Conservation (phyloP, 2,797 vertebrate genomes). For the Hephaestus fuliginosus region DNA sequence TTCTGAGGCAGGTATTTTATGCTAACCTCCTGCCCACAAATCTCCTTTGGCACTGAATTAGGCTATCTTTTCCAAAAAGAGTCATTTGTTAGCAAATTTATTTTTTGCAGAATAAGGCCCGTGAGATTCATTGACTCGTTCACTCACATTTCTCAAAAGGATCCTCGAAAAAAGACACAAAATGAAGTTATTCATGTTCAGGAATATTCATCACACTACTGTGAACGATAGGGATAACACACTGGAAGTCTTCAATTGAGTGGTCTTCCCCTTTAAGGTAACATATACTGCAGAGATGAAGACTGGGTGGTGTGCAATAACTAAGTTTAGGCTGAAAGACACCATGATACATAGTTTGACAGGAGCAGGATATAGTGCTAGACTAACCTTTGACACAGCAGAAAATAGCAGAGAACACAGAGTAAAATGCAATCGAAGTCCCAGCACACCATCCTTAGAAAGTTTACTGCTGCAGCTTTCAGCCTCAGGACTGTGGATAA, state of each 20-base stretch:
- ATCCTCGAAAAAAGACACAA: not conserved
- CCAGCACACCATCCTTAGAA: slow-evolving; percentile 36
- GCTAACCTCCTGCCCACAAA: not conserved
- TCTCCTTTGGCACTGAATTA: slow-evolving; percentile 2
- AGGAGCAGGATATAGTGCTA: slow-evolving; percentile 1
- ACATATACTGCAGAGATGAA: slow-evolving; percentile 1
- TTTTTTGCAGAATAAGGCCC: slow-evolving; percentile 3
- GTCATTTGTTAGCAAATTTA: not conserved
- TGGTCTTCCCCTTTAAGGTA: slow-evolving; percentile 10
- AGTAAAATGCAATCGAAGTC: slow-evolving; percentile 35
- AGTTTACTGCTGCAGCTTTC: slow-evolving; percentile 36
- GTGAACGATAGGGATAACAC: not conserved
- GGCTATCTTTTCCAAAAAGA: slow-evolving; percentile 10
- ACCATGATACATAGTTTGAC: slow-evolving; percentile 15
- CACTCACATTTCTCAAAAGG: not conserved
- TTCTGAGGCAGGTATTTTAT: not conserved
- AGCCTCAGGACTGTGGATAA: slow-evolving; percentile 29
- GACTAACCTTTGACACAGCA: slow-evolving; percentile 35
- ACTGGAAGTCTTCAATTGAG: slow-evolving; percentile 1
- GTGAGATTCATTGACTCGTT: not conserved
- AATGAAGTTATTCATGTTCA: slow-evolving; percentile 2
- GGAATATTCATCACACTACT: not conserved
- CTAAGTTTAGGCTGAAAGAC: slow-evolving; percentile 19
- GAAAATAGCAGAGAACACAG: slow-evolving; percentile 46
- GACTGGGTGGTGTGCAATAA: not conserved